Conservation (phyloP, 2,797 vertebrate genomes). For the Merluccius polli region DNA sequence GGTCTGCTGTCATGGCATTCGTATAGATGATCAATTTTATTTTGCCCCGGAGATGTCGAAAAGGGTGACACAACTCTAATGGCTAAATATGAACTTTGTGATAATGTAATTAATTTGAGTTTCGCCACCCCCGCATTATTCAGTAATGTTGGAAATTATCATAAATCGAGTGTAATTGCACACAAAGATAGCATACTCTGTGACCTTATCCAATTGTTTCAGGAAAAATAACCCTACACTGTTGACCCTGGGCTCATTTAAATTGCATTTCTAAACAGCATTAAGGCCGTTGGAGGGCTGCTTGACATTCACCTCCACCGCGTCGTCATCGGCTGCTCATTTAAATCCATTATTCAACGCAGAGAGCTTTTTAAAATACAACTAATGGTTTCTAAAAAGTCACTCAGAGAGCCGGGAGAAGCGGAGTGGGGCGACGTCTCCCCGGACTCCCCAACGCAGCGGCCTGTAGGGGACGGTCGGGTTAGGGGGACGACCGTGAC, state of each 20-base stretch:
- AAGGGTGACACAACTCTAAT: conserved; percentile 43
- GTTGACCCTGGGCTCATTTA: conserved; percentile 41
- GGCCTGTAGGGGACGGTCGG: not conserved
- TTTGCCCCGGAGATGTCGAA: conserved; percentile 41
- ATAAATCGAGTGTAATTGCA: conserved; percentile 45
- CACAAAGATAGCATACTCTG: conserved; percentile 8
- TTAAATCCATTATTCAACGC: conserved; percentile 25
- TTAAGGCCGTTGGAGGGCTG: conserved; percentile 34
- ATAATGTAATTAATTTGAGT: conserved; percentile 40
- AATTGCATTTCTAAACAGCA: conserved; percentile 47
- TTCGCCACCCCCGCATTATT: conserved; percentile 35
- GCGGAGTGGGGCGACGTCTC: not conserved
- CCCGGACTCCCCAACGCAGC: too few relatives aligned
- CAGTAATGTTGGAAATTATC: conserved; percentile 38
- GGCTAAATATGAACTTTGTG: conserved; percentile 34
- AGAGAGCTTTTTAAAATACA: conserved; percentile 7
- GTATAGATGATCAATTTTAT: conserved; percentile 40
- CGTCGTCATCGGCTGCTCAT: conserved; percentile 23
- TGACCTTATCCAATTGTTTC: conserved; percentile 43
- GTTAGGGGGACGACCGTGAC: not conserved
- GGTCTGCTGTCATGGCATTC: conserved; percentile 19
- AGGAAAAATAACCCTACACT: conserved; percentile 20
- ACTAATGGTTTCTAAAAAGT: not conserved
- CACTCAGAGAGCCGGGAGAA: not conserved
- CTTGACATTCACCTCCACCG: conserved; percentile 40